Percentiles rank a stretch among this genome's conserved stretches.
phyloP scores from a whole-genome alignment of 2,888 invertebrate species.

The Lycocerus yunnanus region DNA sequence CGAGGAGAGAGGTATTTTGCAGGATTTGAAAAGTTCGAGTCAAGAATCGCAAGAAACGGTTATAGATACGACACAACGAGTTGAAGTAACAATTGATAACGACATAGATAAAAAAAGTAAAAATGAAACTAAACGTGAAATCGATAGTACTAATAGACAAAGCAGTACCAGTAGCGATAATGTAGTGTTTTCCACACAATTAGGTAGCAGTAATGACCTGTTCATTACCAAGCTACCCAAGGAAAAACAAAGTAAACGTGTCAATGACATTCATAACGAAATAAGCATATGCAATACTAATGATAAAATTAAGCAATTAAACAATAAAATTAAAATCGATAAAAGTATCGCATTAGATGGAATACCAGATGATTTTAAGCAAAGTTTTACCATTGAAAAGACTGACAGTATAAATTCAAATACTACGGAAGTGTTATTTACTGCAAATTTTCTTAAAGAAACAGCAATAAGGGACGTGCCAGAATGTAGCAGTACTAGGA shows the following conservation, averaged over 20 bases:
- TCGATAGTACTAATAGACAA: conserved; percentile 41
- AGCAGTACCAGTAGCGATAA: conserved; percentile 56
- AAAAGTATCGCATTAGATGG: conserved; percentile 11
- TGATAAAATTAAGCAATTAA: background rate
- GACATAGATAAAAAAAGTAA: conserved; percentile 5
- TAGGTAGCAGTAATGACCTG: conserved; percentile 71
- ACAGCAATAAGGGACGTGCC: conserved; percentile 1
- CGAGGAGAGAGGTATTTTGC: conserved; percentile 50
- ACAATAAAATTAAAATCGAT: conserved; percentile 6
- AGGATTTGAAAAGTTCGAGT: conserved; percentile 51
- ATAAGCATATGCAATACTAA: conserved; percentile 7
- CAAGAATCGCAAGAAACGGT: conserved; percentile 61
- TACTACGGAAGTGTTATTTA: conserved; percentile 6
- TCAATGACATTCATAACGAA: conserved; percentile 11
- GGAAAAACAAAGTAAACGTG: conserved; percentile 36
- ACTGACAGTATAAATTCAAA: conserved; percentile 16
- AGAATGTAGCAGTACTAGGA: conserved; percentile 5
- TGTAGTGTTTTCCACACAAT: conserved; percentile 68
- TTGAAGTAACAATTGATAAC: conserved; percentile 16
- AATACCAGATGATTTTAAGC: conserved; percentile 2
- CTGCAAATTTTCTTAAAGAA: conserved; percentile 17
- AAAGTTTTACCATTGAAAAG: conserved; percentile 1
- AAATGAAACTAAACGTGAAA: background rate
- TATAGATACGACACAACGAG: conserved; percentile 47
- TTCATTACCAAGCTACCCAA: conserved; percentile 61